phyloP scores from a whole-genome alignment of 2,113 vertebrate genomes.

The Australoheros scitulus region DNA sequence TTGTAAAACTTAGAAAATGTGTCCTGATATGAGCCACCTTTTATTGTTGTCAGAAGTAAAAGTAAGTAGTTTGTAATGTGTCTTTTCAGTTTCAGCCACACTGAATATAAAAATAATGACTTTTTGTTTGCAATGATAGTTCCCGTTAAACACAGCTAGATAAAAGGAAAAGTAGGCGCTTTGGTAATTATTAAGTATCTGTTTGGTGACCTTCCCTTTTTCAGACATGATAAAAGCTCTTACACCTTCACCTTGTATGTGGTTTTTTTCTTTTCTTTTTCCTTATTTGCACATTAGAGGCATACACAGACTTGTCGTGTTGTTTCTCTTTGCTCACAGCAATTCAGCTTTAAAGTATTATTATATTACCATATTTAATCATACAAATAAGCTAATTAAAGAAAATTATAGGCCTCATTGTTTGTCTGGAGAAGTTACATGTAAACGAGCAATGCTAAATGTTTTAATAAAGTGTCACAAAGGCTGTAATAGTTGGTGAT shows the following conservation, averaged over 20 bases:
- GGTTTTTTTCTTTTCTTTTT: neutral
- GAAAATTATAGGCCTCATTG: neutral
- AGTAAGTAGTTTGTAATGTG: neutral
- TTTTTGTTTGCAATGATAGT: conserved; percentile 5
- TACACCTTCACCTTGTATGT: neutral
- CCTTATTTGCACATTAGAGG: conserved; percentile 32
- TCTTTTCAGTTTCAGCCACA: neutral
- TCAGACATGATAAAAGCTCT: conserved; percentile 38
- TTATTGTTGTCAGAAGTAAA: neutral
- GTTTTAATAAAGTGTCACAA: conserved; percentile 6
- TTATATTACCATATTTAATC: conserved; percentile 26
- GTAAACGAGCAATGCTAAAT: neutral
- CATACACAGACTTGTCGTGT: neutral
- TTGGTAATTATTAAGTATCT: conserved; percentile 32
- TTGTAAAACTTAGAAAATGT: neutral
- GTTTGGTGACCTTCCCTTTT: conserved; percentile 1
- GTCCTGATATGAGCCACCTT: neutral
- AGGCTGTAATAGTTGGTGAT: neutral
- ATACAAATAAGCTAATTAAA: conserved; percentile 30
- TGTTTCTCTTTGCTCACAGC: neutral
- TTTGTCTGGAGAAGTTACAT: conserved; percentile 6
- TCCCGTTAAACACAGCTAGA: conserved; percentile 5
- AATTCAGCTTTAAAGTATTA: conserved; percentile 1
- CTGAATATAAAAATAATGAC: neutral
- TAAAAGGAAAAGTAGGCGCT: conserved; percentile 38